phyloP scores from a whole-genome alignment of 35 echinoderm and acorn worm genomes.

The Eucidaris tribuloides region DNA sequence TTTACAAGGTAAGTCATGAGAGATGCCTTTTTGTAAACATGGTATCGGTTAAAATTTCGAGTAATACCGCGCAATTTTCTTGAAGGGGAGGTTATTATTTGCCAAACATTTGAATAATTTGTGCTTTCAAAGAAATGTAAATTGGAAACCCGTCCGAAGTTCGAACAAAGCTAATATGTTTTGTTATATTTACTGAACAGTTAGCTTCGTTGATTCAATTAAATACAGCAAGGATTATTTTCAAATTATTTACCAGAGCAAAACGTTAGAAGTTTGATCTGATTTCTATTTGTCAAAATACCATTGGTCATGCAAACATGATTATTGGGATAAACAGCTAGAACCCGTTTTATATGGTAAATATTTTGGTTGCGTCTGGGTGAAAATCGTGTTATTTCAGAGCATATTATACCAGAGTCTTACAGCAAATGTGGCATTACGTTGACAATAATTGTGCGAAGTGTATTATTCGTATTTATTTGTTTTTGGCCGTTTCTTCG shows the following conservation, averaged over 20 bases:
- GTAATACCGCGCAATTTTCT: slow-evolving; percentile 3
- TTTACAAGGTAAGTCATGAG: no score
- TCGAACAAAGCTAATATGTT: slow-evolving; percentile 41
- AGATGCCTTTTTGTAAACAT: no score
- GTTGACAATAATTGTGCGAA: no score
- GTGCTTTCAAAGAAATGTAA: not conserved
- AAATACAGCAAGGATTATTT: slow-evolving; percentile 35
- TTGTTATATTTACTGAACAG: slow-evolving; percentile 22
- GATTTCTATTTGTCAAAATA: slow-evolving; percentile 37
- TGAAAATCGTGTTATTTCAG: no score
- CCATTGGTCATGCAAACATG: not conserved
- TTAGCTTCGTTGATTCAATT: slow-evolving; percentile 24
- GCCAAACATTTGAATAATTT: slow-evolving; percentile 31
- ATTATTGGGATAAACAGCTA: not conserved
- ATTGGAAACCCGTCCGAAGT: slow-evolving; percentile 18
- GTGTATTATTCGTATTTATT: no score
- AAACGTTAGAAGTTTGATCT: slow-evolving; percentile 5
- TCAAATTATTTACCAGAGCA: slow-evolving; percentile 19
- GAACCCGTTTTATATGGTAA: not conserved
- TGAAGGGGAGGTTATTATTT: not conserved
- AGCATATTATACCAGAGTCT: no score
- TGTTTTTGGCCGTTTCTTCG: no score
- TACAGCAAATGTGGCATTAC: no score
- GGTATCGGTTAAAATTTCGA: no score
- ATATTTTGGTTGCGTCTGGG: slow-evolving; percentile 16